These are phyloP conservation scores for Uria aalge DNA, from an alignment of 2,113 vertebrate species.

Conservation along the genomic window DNA sequence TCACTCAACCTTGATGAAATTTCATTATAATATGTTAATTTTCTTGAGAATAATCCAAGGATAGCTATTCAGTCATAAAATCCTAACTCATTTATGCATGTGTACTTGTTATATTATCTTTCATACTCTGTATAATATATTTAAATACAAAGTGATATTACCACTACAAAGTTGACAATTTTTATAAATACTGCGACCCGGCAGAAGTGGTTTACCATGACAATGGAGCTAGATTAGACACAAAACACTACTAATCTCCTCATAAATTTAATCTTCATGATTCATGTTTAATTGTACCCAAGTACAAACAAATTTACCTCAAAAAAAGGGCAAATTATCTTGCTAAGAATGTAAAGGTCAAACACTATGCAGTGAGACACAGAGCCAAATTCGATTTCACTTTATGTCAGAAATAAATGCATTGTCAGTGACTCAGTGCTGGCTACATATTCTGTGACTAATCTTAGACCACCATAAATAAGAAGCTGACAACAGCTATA, in stretches of 20 bases:
- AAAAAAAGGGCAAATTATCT: slow-evolving; percentile 45
- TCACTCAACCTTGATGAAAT: neutral
- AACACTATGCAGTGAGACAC: slow-evolving; percentile 54
- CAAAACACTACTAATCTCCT: slow-evolving; percentile 41
- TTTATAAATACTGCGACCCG: neutral
- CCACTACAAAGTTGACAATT: neutral
- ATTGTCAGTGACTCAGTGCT: slow-evolving; percentile 84
- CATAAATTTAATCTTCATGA: slow-evolving; percentile 42
- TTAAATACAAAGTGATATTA: slow-evolving; percentile 15
- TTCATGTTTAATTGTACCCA: slow-evolving; percentile 16
- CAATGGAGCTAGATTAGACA: slow-evolving; percentile 7
- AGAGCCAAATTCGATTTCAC: slow-evolving; percentile 83
- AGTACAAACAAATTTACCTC: slow-evolving; percentile 26
- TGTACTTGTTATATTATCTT: neutral
- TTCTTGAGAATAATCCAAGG: neutral
- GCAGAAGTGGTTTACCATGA: slow-evolving; percentile 4
- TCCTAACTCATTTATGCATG: neutral
- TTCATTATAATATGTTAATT: neutral
- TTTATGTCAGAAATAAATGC: slow-evolving; percentile 86
- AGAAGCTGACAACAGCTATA: slow-evolving; percentile 73
- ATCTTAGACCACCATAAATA: slow-evolving; percentile 80
- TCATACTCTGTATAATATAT: neutral
- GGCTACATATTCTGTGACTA: slow-evolving; percentile 84
- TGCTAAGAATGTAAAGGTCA: slow-evolving; percentile 68
- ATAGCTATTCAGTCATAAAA: slow-evolving; percentile 6